Evolutionary conservation across 2,888 invertebrate genomes (phyloP).

Genomic region (Petrolisthes cinctipes): DNA sequence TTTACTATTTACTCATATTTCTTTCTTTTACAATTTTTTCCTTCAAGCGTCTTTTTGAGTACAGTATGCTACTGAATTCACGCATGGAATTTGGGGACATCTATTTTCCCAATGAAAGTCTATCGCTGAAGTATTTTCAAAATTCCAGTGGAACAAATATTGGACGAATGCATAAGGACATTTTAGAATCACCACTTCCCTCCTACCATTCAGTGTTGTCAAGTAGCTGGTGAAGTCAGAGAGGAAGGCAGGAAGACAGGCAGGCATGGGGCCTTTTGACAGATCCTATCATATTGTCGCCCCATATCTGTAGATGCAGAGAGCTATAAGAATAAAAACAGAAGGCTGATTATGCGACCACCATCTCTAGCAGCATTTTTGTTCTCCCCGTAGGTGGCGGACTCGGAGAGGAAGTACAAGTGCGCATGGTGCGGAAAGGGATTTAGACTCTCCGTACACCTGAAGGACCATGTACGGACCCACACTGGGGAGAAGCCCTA

Average conservation of each 20-base stretch:
- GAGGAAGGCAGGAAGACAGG: constrained; percentile 29
- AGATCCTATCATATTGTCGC: not conserved
- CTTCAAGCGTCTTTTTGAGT: too few relatives aligned
- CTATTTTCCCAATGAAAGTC: not conserved
- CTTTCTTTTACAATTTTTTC: too few relatives aligned
- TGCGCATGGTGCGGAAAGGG: constrained; percentile 64
- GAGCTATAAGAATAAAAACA: constrained; percentile 7
- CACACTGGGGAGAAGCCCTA: constrained; percentile 65
- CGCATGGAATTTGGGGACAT: too few relatives aligned
- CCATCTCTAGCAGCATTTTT: constrained; percentile 59
- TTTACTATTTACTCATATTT: too few relatives aligned
- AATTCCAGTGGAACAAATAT: not conserved
- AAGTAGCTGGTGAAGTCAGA: constrained; percentile 4
- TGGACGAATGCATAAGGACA: not conserved
- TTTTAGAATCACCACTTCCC: not conserved
- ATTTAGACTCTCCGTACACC: constrained; percentile 65
- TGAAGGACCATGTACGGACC: constrained; percentile 64
- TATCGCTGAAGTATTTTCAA: not conserved
- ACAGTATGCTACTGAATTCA: too few relatives aligned
- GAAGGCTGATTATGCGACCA: constrained; percentile 48
- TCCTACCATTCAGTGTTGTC: not conserved
- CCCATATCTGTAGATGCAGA: constrained; percentile 48
- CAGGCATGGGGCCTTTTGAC: constrained; percentile 15
- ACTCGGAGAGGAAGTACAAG: constrained; percentile 65
- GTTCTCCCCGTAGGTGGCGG: constrained; percentile 64